Conservation (phyloP, 2,113 vertebrate genomes). For the Sphyrna mokarran region DNA sequence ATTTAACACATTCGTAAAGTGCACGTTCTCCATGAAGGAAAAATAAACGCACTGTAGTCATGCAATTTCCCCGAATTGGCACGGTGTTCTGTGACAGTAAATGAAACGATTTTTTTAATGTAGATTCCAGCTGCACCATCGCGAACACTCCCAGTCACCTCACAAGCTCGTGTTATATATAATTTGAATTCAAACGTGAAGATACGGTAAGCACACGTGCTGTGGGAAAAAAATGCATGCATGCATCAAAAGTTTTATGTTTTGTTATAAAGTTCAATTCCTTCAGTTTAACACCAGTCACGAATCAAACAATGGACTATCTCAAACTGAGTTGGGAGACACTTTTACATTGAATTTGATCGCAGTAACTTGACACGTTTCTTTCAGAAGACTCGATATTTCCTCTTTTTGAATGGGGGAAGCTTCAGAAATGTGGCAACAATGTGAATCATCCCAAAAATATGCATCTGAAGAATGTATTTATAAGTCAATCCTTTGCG, state of each 20-base stretch:
- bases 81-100: background rate
- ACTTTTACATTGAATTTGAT: background rate
- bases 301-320: conserved; percentile 24
- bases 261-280: background rate
- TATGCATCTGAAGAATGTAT: background rate
- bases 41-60: background rate
- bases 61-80: background rate
- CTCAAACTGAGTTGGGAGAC: conserved; percentile 42
- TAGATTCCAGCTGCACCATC: background rate
- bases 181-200: background rate
- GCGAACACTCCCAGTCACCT: background rate
- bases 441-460: background rate
- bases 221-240: background rate
- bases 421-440: background rate
- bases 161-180: background rate
- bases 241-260: background rate
- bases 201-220: background rate
- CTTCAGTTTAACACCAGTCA: background rate
- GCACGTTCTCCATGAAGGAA: background rate
- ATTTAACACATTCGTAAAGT: background rate
- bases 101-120: background rate
- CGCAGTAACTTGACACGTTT: background rate
- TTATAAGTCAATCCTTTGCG: background rate
- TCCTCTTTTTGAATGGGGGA: background rate
- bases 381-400: background rate